Evolutionary conservation across 2,888 invertebrate genomes (phyloP), one percentile per base, ranked within the genome.

Genomic region (Ctena decussata): DNA sequence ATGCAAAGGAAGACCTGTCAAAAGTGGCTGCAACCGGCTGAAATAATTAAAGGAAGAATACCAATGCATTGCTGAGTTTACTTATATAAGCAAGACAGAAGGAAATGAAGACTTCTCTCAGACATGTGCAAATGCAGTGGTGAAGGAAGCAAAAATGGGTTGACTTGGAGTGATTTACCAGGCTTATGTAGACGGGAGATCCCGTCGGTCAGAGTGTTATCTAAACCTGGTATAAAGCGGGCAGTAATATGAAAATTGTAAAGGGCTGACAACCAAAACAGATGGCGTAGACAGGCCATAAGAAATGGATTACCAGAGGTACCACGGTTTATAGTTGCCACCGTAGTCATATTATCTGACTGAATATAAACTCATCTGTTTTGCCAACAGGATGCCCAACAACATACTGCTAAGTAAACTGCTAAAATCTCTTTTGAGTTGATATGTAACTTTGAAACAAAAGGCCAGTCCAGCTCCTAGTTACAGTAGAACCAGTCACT

Each of bases 401-500:
- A 12, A 44, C 44, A 44, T 12, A 44, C 44, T 44, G 44, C 8
- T 44, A 44, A 18, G 44, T 12, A 44, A 44, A 44, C 44, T 12
- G 44, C 44, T 18, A 44, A 44, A 44, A 44, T 18, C 18, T 44
- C 44, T 44, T 44, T 44, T 8, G 44, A 44, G 44, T 44, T 44
- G 44, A 44, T 44, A 44, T 80, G 84, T 0, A 75, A 65, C 6
- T 39, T 0, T 8, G 32, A 0, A 44, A 74, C 44, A n/a, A 24
- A 30, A 0, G 79, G 72, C 24, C 72, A 74, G 65, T 83, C 78
- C 21, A 15, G 6, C 32, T 70, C 41, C 78, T 78, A 83, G 15
- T 60, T 71, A 6, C 30, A 32, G 30, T 84, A 80, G 41, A 84
- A 84, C 80, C 80, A 80, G 27, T 84, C 80, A 35, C 39, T 53